Percentiles rank a stretch among this genome's conserved stretches.
Conservation (phyloP, 2,113 vertebrate species). For the Sorex fumeus region DNA sequence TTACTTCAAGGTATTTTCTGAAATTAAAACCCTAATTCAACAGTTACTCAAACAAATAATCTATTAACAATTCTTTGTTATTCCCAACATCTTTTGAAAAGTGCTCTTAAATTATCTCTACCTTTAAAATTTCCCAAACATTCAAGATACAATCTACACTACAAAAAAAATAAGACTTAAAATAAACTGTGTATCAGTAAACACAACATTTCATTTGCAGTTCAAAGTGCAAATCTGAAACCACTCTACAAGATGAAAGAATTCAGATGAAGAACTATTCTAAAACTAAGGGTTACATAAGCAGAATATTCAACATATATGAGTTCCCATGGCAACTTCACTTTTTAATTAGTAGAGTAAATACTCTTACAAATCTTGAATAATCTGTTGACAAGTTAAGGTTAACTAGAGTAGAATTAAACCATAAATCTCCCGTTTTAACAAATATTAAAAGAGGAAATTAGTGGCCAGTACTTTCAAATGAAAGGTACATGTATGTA, state of each 20-base stretch:
- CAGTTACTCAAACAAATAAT: conserved; percentile 63
- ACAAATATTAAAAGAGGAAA: conserved; percentile 60
- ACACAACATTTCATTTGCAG: conserved; percentile 48
- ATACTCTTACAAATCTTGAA: conserved; percentile 78
- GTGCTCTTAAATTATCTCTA: conserved; percentile 69
- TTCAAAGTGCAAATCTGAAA: conserved; percentile 62
- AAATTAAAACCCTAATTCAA: conserved; percentile 66
- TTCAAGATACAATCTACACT: not conserved
- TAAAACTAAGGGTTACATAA: conserved; percentile 67
- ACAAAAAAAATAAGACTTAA: conserved; percentile 53
- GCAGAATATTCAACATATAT: conserved; percentile 54
- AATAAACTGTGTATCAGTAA: conserved; percentile 34
- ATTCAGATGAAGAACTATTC: conserved; percentile 65
- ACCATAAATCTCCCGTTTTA: conserved; percentile 57
- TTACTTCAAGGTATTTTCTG: conserved; percentile 65
- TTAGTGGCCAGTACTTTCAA: conserved; percentile 21
- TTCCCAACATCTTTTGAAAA: conserved; percentile 42
- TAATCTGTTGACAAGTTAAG: conserved; percentile 75
- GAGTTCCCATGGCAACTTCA: conserved; percentile 81
- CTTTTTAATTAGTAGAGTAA: conserved; percentile 83
- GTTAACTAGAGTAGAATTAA: conserved; percentile 65
- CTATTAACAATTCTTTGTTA: not conserved
- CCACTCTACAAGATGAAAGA: conserved; percentile 33
- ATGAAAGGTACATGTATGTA: conserved; percentile 36
- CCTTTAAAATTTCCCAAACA: conserved; percentile 53